Evolutionary conservation across 2,113 vertebrate genomes (phyloP).

Genomic region (Peromyscus maniculatus): DNA sequence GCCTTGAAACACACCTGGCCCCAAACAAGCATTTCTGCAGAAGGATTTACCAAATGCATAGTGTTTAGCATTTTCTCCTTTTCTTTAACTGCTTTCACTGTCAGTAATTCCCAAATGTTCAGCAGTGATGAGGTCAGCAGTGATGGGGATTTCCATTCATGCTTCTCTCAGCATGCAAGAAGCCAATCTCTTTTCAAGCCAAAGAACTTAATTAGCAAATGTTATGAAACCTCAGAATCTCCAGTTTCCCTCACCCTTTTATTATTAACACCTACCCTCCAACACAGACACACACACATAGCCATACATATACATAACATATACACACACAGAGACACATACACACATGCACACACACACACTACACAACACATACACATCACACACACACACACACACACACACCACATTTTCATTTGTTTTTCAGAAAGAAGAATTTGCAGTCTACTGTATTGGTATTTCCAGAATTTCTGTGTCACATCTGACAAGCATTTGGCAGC

Average conservation of each 20-base stretch:
- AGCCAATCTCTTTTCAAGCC: conserved; percentile 65
- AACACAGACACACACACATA: neutral
- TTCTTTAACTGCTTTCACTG: conserved; percentile 55
- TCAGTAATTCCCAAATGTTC: conserved; percentile 58
- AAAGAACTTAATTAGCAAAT: conserved; percentile 58
- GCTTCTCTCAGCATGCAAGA: conserved; percentile 68
- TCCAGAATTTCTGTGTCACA: conserved; percentile 45
- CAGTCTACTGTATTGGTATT: conserved; percentile 23
- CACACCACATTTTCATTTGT: neutral
- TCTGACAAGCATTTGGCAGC: conserved; percentile 1
- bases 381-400: neutral
- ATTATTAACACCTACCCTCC: neutral
- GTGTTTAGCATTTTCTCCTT: conserved; percentile 39
- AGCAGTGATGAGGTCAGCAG: neutral
- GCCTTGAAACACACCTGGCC: neutral
- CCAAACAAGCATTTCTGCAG: neutral
- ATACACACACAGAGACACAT: neutral
- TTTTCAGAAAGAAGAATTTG: conserved; percentile 35
- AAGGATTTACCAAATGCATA: conserved; percentile 27
- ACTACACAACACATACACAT: neutral
- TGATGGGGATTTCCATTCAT: conserved; percentile 60
- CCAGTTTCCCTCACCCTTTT: conserved; percentile 36
- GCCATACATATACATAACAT: neutral
- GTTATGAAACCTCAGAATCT: neutral
- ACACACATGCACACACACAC: neutral